Evolutionary conservation across 2,113 vertebrate species (phyloP).

Genomic region (Neotragus pygmaeus): DNA sequence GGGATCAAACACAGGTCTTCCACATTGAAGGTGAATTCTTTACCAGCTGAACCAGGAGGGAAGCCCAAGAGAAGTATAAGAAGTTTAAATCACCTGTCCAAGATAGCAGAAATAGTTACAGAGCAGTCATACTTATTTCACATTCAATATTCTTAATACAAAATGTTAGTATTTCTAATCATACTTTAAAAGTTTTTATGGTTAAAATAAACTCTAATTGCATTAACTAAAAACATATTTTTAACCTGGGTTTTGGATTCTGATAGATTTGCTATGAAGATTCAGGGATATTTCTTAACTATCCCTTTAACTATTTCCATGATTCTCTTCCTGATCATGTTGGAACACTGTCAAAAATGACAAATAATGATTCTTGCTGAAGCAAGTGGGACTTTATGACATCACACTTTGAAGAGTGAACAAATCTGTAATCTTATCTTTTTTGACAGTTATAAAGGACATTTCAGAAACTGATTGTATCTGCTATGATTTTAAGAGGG

Average conservation of each 20-base stretch:
- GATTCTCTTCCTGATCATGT: conserved; percentile 72
- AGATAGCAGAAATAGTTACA: neutral
- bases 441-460: conserved; percentile 78
- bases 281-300: neutral
- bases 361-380: conserved; percentile 72
- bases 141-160: neutral
- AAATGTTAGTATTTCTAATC: neutral
- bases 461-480: conserved; percentile 78
- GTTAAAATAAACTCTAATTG: neutral
- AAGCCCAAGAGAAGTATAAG: neutral
- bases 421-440: conserved; percentile 77
- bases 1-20: neutral
- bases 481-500: conserved; percentile 76
- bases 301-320: conserved; percentile 34
- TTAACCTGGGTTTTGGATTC: neutral
- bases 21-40: neutral
- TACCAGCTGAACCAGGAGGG: neutral
- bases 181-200: neutral
- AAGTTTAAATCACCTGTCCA: neutral
- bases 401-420: conserved; percentile 75
- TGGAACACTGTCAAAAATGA: conserved; percentile 71
- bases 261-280: conserved; percentile 7
- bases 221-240: neutral
- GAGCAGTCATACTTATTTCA: neutral
- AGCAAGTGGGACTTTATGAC: conserved; percentile 77